Percentiles rank a stretch among this genome's conserved stretches.
These are phyloP conservation scores for Tipula lateralis DNA, from an alignment of 2,888 invertebrate species.

Conservation along the genomic window DNA sequence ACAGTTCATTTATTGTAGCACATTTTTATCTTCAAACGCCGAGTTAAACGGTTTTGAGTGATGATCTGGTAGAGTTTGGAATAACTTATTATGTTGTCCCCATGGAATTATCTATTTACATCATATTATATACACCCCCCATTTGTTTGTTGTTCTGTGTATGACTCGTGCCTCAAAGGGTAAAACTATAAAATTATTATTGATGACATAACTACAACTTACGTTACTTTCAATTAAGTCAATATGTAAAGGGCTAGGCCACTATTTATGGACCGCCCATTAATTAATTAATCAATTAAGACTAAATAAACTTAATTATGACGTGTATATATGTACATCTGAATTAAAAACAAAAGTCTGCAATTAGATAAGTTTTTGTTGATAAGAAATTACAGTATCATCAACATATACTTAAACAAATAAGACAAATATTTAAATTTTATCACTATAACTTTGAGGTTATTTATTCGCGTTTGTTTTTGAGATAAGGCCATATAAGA, in stretches of 20 bases:
- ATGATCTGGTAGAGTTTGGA: not conserved
- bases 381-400: not conserved
- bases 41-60: too few species aligned
- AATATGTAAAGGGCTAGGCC: not conserved
- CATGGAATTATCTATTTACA: not conserved
- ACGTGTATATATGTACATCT: not conserved
- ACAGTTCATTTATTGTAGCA: not conserved
- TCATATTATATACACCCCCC: not conserved
- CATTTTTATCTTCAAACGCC: not conserved
- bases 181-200: not conserved
- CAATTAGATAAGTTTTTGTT: not conserved
- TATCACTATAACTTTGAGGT: not conserved
- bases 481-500: not conserved
- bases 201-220: not conserved
- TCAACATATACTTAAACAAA: not conserved
- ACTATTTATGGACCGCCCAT: not conserved
- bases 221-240: not conserved
- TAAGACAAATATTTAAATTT: not conserved
- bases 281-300: not conserved
- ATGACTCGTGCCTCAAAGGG: not conserved
- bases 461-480: not conserved
- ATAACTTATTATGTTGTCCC: not conserved
- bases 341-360: not conserved
- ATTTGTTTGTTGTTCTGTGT: not conserved
- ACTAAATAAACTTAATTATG: not conserved